These are phyloP conservation scores for Apamea monoglypha DNA, from an alignment of 2,888 invertebrate species.

Conservation along the genomic window DNA sequence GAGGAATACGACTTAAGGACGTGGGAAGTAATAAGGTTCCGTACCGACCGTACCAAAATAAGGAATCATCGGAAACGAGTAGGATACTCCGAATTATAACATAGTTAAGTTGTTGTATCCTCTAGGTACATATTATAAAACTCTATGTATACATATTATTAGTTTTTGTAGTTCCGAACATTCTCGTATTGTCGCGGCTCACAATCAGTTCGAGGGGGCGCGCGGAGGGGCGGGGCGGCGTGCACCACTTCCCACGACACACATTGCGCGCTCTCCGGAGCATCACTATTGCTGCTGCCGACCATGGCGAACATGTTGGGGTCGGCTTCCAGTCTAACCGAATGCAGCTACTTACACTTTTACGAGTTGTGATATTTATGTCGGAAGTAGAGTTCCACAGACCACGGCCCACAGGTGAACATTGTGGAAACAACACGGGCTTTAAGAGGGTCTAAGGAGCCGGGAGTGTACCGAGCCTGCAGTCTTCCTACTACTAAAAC, in stretches of 20 bases:
- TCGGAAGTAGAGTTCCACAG: not conserved
- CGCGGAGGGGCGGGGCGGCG: not conserved
- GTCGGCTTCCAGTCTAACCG: not conserved
- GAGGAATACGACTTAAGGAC: too few species aligned
- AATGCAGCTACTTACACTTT: not conserved
- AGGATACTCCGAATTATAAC: not conserved
- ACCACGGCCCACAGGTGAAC: not conserved
- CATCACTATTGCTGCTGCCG: not conserved
- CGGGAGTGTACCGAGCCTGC: not conserved
- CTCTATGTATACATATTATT: not conserved
- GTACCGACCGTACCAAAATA: not conserved
- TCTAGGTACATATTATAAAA: not conserved
- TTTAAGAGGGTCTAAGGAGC: not conserved
- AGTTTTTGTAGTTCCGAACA: not conserved
- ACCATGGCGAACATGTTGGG: not conserved
- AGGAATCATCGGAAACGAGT: not conserved
- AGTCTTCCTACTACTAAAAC: not conserved
- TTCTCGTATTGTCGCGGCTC: not conserved
- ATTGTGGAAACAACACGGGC: not conserved
- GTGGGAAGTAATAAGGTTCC: not conserved
- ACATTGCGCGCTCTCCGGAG: not conserved
- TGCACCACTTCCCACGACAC: conserved; percentile 2
- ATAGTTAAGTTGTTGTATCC: not conserved
- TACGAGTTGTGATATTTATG: not conserved
- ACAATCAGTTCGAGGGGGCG: not conserved